Conservation (phyloP, 2,797 vertebrate species). For the Mareca strepera region DNA sequence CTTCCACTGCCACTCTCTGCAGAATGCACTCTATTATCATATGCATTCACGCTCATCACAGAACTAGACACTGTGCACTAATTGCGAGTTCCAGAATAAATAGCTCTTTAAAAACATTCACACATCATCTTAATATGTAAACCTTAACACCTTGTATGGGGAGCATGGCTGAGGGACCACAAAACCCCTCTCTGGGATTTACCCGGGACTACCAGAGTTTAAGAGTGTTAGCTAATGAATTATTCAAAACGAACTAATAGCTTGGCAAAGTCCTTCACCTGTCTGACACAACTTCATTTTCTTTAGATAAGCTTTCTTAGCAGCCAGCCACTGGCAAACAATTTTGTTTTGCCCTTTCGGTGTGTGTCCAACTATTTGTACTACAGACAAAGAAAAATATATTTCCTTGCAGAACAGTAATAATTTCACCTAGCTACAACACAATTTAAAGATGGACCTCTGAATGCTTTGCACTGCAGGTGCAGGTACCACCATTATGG, state of each 20-base stretch:
- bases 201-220: constrained; percentile 61
- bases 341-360: constrained; percentile 50
- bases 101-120: constrained; percentile 44
- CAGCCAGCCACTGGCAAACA: constrained; percentile 50
- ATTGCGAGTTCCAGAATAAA: constrained; percentile 30
- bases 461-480: background rate
- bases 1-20: background rate
- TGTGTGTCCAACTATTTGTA: background rate
- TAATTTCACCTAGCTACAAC: background rate
- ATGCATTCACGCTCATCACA: background rate
- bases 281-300: constrained; percentile 73
- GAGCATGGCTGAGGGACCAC: constrained; percentile 20
- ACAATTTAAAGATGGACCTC: background rate
- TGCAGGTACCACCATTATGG: background rate
- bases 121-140: constrained; percentile 34
- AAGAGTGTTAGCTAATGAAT: constrained; percentile 74
- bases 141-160: constrained; percentile 36
- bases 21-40: background rate
- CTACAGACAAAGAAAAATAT: background rate
- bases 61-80: background rate
- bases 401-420: background rate
- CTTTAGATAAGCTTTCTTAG: constrained; percentile 73
- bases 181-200: constrained; percentile 44
- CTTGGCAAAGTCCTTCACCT: constrained; percentile 73
- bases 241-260: constrained; percentile 76